Conservation (phyloP, 1,140 invertebrate species). For the Nephila pilipes region DNA sequence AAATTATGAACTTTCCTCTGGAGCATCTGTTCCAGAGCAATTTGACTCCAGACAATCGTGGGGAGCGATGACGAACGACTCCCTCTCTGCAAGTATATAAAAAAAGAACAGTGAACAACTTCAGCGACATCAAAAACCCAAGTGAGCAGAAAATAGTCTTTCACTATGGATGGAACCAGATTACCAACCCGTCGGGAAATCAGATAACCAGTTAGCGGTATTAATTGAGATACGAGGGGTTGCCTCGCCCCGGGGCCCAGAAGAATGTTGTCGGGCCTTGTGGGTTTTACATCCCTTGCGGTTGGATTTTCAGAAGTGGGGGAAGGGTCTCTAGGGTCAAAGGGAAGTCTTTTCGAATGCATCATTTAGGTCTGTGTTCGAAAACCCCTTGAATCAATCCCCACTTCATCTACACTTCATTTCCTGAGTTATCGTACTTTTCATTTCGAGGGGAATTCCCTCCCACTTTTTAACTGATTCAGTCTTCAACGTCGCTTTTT, state of each 20-base stretch:
- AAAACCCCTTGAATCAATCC: constrained; percentile 68
- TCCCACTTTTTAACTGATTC: neutral
- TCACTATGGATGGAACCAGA: constrained; percentile 50
- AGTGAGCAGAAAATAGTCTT: constrained; percentile 73
- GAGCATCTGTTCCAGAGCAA: constrained; percentile 48
- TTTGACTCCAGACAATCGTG: constrained; percentile 39
- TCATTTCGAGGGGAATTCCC: neutral
- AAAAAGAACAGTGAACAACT: constrained; percentile 5
- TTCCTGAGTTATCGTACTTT: constrained; percentile 62
- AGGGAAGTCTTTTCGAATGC: constrained; percentile 24
- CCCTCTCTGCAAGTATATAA: neutral
- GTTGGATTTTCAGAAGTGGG: constrained; percentile 37
- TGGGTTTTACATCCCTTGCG: constrained; percentile 58
- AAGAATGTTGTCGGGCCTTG: constrained; percentile 46
- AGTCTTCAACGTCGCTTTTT: neutral
- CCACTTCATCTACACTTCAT: constrained; percentile 73
- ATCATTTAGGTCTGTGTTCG: constrained; percentile 23
- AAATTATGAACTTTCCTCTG: constrained; percentile 42
- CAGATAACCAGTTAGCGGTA: constrained; percentile 71
- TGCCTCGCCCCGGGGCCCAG: neutral
- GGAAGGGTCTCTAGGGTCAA: constrained; percentile 51
- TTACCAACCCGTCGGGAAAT: constrained; percentile 73
- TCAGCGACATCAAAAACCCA: constrained; percentile 67
- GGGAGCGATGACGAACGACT: neutral
- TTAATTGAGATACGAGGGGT: constrained; percentile 58